Base-by-base conservation (phyloP, 2,888 invertebrate genomes). In the Anoplius nigerrimus region DNA sequence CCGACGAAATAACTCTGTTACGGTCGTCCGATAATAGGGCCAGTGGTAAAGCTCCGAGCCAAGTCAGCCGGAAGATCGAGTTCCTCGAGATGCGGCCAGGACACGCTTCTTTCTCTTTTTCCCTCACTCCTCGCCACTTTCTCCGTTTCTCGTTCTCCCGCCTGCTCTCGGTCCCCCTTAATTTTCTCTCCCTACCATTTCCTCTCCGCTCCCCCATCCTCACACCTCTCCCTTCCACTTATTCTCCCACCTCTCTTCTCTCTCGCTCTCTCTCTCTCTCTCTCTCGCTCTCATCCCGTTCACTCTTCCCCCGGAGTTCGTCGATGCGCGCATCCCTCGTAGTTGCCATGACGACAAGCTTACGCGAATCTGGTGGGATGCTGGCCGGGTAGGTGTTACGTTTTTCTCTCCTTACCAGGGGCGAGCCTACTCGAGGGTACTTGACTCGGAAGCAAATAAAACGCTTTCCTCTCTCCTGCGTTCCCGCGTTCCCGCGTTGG, bases 261-360 rank as follows among this genome's bases (percentile, higher is more conserved):
- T 15, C n/a, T 16, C 27, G 3, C 21, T 34, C 54, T 54, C 1
- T 13, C 27, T 24, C 11, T 34, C 8, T 13, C 34, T 34, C 11
- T 54, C 24, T 54, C 0, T n/a, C 18, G 27, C 15, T 3, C 11
- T n/a, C 11, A 2, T 5, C 11, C 34, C 11, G 4, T 6, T 34
- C 11, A 6, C 11, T 13, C 11, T 45, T 15, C 15, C 34, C 42
- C 45, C 45, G 13, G 15, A n/a, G 53, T 5, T 3, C 5, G 21
- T 53, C 21, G 15, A 6, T 53, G 15, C 22, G 53, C 34, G 52
- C 43, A 56, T 66, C 70, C 66, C 69, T 63, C 70, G 72, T 51
- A 72, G 74, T 76, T 76, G 56, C 69, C 43, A 72, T 74, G 74
- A 46, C 63, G 53, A 79, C 75, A 27, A 42, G n/a, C 56, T 58